A percentile compares a stretch with the other conserved stretches of the same genome.
These are phyloP conservation scores for Tipula confusa DNA, from an alignment of 2,888 invertebrate species.

Conservation along the genomic window DNA sequence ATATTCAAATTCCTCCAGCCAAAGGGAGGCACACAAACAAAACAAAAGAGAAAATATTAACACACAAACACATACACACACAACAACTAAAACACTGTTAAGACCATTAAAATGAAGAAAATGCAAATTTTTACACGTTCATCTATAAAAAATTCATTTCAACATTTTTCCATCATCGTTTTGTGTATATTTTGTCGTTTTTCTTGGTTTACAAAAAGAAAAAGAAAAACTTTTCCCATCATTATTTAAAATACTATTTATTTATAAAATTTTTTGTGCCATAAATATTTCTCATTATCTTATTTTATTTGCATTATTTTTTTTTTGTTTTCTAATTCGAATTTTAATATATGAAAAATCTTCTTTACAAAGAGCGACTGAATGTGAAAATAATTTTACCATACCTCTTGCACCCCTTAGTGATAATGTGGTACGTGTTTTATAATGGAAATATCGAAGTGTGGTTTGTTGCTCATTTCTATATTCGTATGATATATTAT, in stretches of 20 bases:
- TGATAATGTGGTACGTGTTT: background rate
- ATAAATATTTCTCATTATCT: background rate
- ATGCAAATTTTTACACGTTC: constrained; percentile 21
- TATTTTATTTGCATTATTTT: background rate
- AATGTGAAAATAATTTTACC: background rate
- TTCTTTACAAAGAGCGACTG: background rate
- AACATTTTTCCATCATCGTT: constrained; percentile 14
- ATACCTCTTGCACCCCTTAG: background rate
- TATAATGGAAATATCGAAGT: background rate
- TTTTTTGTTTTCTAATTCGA: background rate
- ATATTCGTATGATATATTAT: background rate
- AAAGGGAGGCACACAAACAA: background rate
- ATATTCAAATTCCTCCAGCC: background rate
- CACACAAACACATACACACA: background rate
- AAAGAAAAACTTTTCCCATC: background rate
- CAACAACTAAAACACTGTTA: background rate
- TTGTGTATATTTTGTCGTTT: background rate
- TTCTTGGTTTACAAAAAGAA: background rate
- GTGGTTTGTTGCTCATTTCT: background rate
- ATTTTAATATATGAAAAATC: background rate
- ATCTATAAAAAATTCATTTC: background rate
- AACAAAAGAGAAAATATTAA: background rate
- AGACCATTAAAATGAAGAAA: constrained; percentile 5
- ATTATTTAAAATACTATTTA: constrained; percentile 12
- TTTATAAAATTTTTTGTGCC: background rate